These are phyloP conservation scores for Plodia interpunctella DNA, from an alignment of 1,140 invertebrate genomes.

Conservation along the genomic window DNA sequence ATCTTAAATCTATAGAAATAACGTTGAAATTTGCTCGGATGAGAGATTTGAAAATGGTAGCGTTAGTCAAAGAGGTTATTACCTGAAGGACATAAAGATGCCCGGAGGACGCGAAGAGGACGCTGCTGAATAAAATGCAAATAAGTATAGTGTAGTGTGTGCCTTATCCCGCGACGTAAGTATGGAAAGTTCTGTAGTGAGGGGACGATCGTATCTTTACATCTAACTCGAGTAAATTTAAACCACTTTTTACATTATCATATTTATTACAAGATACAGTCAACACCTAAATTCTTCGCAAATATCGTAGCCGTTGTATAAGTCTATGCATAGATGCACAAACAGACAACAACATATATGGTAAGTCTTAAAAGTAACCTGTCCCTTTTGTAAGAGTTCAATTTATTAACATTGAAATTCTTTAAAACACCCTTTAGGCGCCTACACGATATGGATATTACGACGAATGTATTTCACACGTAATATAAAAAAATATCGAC, in stretches of 20 bases:
- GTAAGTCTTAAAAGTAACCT: no score
- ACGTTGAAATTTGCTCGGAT: constrained; percentile 19
- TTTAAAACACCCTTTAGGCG: no score
- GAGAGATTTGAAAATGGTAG: constrained; percentile 10
- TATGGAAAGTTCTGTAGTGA: constrained; percentile 13
- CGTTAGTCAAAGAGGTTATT: constrained; percentile 71
- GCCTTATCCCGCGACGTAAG: constrained; percentile 21
- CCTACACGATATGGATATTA: no score
- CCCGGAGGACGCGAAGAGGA: constrained; percentile 27
- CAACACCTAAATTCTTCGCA: no score
- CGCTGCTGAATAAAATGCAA: constrained; percentile 64
- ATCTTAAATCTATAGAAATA: constrained; percentile 22
- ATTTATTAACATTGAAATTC: no score
- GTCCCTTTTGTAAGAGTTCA: no score
- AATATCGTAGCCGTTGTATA: no score
- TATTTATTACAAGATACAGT: no score
- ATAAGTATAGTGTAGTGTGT: constrained; percentile 43
- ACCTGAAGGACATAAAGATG: constrained; percentile 68
- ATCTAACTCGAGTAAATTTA: neutral
- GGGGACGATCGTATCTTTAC: neutral
- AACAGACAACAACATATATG: no score
- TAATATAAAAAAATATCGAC: neutral
- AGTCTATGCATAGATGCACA: no score
- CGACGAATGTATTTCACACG: no score
- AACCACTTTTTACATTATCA: no score